These are phyloP conservation scores for Sparus aurata DNA, from an alignment of 2,797 vertebrate species.

Conservation along the genomic window DNA sequence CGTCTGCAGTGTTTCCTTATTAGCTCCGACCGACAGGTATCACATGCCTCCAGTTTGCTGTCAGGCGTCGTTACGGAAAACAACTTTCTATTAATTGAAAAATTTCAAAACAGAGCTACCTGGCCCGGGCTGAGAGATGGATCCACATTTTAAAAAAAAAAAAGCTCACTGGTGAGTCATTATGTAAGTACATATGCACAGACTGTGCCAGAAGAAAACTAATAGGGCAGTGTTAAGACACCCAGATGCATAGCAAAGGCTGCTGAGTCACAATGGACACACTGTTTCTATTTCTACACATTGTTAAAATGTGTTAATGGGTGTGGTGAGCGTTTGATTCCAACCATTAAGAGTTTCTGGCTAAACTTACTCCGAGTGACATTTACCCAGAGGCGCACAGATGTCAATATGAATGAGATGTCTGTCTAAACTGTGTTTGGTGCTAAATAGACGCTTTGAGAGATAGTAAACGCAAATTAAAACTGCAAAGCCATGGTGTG, in stretches of 20 bases:
- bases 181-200: slow-evolving; percentile 50
- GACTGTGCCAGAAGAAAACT: slow-evolving; percentile 61
- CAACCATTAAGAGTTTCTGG: slow-evolving; percentile 73
- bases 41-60: slow-evolving; percentile 38
- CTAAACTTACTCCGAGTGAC: slow-evolving; percentile 62
- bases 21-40: slow-evolving; percentile 70
- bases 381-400: slow-evolving; percentile 63
- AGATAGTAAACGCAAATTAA: slow-evolving; percentile 18
- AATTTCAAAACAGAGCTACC: slow-evolving; percentile 19
- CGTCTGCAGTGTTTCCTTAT: slow-evolving; percentile 72
- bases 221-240: slow-evolving; percentile 73
- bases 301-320: slow-evolving; percentile 80
- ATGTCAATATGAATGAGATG: slow-evolving; percentile 67
- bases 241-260: slow-evolving; percentile 78
- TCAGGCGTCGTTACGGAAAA: slow-evolving; percentile 42
- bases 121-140: slow-evolving; percentile 9
- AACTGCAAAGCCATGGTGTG: slow-evolving; percentile 1
- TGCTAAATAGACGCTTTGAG: slow-evolving; percentile 50
- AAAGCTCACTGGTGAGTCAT: slow-evolving; percentile 58
- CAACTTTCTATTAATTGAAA: slow-evolving; percentile 40
- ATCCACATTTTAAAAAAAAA: slow-evolving; percentile 42
- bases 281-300: slow-evolving; percentile 80
- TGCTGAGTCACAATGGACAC: slow-evolving; percentile 77
- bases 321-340: slow-evolving; percentile 78
- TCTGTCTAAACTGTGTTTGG: slow-evolving; percentile 55